Evolutionary conservation across 2,113 vertebrate genomes (phyloP).

Genomic region (Cyphomyrus discorhynchus): DNA sequence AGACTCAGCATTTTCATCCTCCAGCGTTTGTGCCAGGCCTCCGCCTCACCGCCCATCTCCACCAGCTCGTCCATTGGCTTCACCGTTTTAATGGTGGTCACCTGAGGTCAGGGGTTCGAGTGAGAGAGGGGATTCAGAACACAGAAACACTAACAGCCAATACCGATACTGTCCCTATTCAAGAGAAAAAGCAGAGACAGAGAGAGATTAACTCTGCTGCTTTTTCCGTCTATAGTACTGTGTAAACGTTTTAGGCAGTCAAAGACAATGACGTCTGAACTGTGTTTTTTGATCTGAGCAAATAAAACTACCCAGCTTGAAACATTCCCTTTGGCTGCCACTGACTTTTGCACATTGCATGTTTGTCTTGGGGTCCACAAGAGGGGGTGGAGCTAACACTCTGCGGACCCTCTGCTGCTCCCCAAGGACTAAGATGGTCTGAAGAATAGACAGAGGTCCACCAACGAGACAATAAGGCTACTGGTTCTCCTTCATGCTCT

Average conservation of each 20-base stretch:
- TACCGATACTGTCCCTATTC: not conserved
- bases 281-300: not conserved
- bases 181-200: not conserved
- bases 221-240: not conserved
- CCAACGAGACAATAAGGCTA: no score
- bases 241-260: not conserved
- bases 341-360: not conserved
- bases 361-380: not conserved
- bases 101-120: conserved; percentile 54
- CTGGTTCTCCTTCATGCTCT: not conserved
- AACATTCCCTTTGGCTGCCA: not conserved
- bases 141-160: not conserved
- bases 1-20: conserved; percentile 71
- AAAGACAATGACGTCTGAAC: not conserved
- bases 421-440: not conserved
- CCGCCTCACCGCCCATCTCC: conserved; percentile 74
- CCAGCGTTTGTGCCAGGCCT: conserved; percentile 86
- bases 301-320: not conserved
- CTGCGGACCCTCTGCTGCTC: not conserved
- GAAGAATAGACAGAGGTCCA: not conserved
- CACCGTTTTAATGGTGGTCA: conserved; percentile 94
- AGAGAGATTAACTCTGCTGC: not conserved
- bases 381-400: not conserved
- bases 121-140: not conserved
- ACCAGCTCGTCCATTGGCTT: conserved; percentile 87